Percentiles rank a stretch among this genome's conserved stretches.
Conservation (phyloP, 2,797 vertebrate species). For the Argyrosomus regius region DNA sequence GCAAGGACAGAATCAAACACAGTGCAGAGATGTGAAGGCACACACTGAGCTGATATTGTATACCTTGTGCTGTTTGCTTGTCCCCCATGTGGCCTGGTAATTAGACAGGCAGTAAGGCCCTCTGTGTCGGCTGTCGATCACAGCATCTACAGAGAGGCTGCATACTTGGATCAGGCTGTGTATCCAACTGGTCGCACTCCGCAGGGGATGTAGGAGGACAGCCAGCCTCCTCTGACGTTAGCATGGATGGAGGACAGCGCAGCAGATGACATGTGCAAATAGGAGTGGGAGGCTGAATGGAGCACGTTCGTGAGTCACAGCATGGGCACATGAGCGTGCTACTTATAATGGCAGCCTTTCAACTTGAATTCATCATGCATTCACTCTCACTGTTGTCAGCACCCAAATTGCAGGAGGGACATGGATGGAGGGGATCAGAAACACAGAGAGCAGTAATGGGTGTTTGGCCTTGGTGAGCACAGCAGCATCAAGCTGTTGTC, state of each 20-base stretch:
- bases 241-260: conserved; percentile 66
- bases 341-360: conserved; percentile 81
- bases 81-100: conserved; percentile 57
- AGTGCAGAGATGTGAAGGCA: conserved; percentile 45
- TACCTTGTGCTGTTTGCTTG: conserved; percentile 48
- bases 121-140: conserved; percentile 68
- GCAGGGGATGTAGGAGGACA: conserved; percentile 65
- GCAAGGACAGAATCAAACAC: conserved; percentile 63
- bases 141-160: conserved; percentile 56
- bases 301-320: conserved; percentile 75
- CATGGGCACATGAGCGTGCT: conserved; percentile 70
- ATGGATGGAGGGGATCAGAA: conserved; percentile 46
- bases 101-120: conserved; percentile 58
- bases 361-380: conserved; percentile 68
- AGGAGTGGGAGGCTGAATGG: conserved; percentile 82
- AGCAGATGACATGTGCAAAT: conserved; percentile 82
- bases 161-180: conserved; percentile 46
- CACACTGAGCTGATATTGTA: conserved; percentile 42
- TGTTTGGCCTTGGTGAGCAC: conserved; percentile 33
- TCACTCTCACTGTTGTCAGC: conserved; percentile 61
- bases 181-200: conserved; percentile 58
- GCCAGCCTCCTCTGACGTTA: conserved; percentile 74
- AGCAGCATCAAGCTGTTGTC: conserved; percentile 14
- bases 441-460: conserved; percentile 30
- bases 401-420: conserved; percentile 44